Evolutionary conservation across 2,888 invertebrate species (phyloP).

Genomic region (Villa cingulata): DNA sequence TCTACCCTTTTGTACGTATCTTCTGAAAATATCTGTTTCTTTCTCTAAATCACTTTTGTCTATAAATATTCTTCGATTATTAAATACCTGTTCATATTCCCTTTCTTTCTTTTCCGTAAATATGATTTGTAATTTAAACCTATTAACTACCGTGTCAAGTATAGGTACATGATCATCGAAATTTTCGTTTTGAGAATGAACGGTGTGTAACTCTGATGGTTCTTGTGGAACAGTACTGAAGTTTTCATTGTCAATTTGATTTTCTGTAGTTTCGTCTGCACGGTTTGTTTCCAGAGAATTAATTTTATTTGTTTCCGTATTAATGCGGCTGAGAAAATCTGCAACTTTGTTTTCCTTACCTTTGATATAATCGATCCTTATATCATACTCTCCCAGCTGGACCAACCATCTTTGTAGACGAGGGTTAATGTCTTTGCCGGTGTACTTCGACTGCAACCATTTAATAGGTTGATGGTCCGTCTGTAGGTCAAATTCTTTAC

Average conservation of each 20-base stretch:
- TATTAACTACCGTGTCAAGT: slow-evolving; percentile 5
- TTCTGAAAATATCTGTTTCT: no score
- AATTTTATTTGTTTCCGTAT: background rate
- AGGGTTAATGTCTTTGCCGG: slow-evolving; percentile 2
- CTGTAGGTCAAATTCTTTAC: slow-evolving; percentile 2
- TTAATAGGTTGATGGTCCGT: slow-evolving; percentile 4
- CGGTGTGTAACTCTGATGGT: slow-evolving; percentile 1
- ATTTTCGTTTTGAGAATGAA: slow-evolving; percentile 3
- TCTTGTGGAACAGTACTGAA: background rate
- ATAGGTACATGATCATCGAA: slow-evolving; percentile 3
- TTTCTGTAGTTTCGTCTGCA: background rate
- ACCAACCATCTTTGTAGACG: background rate
- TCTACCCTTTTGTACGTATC: no score
- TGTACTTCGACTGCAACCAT: slow-evolving; percentile 1
- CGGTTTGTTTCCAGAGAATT: background rate
- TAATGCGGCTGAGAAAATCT: slow-evolving; percentile 5
- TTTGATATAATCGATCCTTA: slow-evolving; percentile 1
- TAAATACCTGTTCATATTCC: background rate
- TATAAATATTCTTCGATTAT: slow-evolving; percentile 2
- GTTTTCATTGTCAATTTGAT: background rate
- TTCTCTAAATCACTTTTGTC: no score
- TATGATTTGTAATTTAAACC: background rate
- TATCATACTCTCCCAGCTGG: background rate
- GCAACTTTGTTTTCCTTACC: slow-evolving; percentile 7
- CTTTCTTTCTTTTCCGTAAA: slow-evolving; percentile 3